Conservation (phyloP, 1,140 invertebrate species). For the Contarinia nasturtii region DNA sequence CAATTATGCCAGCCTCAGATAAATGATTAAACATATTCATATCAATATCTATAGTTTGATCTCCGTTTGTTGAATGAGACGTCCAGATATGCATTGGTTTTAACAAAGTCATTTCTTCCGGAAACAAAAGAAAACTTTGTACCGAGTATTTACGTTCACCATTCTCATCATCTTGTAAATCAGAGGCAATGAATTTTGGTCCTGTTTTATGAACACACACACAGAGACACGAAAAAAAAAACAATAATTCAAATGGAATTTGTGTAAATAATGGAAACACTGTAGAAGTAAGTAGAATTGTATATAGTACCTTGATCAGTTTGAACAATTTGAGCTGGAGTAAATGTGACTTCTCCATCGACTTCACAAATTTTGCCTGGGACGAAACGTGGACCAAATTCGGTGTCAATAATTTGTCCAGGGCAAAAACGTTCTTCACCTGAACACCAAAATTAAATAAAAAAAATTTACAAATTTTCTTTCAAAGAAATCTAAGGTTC, state of each 20-base stretch:
- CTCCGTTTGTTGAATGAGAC: constrained; percentile 26
- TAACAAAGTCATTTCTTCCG: constrained; percentile 42
- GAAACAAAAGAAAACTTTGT: constrained; percentile 53
- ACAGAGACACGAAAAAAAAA: constrained; percentile 42
- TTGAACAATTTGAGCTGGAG: constrained; percentile 42
- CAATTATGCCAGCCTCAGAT: constrained; percentile 46
- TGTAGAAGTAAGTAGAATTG: constrained; percentile 44
- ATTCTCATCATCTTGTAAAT: constrained; percentile 40
- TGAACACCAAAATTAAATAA: too few species aligned
- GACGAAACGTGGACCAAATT: constrained; percentile 49
- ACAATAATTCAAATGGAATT: constrained; percentile 49
- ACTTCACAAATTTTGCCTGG: constrained; percentile 49
- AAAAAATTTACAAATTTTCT: too few species aligned
- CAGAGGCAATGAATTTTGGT: constrained; percentile 46
- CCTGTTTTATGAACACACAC: constrained; percentile 26
- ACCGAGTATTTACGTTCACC: constrained; percentile 52
- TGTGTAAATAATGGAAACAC: constrained; percentile 21
- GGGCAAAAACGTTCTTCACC: constrained; percentile 47
- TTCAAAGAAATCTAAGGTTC: too few species aligned
- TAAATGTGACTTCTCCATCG: constrained; percentile 46
- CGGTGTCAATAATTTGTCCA: constrained; percentile 51
- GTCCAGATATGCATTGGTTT: constrained; percentile 36
- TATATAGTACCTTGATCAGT: constrained; percentile 34
- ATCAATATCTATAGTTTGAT: constrained; percentile 46
- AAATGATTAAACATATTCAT: constrained; percentile 44